Percentiles rank a stretch among this genome's conserved stretches.
phyloP scores from a whole-genome alignment of 2,797 vertebrate genomes.

The Esox lucius region DNA sequence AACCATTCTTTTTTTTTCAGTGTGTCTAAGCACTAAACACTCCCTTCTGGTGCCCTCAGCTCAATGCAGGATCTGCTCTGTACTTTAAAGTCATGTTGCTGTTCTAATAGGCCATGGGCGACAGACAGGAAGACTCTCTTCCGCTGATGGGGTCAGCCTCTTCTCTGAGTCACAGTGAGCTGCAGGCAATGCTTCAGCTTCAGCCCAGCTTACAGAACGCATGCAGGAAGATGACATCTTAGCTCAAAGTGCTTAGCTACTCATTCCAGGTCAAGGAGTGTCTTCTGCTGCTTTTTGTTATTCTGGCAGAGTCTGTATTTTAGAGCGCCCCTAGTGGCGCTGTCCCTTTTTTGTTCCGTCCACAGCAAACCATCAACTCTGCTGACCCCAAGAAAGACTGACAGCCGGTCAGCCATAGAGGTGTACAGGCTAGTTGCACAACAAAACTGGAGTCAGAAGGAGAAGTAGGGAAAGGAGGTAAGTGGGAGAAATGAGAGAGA shows the following conservation, averaged over 20 bases:
- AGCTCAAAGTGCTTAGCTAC: constrained; percentile 43
- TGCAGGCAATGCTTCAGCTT: constrained; percentile 11
- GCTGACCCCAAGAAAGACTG: constrained; percentile 58
- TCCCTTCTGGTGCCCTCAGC: constrained; percentile 36
- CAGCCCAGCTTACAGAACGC: constrained; percentile 46
- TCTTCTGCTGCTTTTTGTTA: constrained; percentile 33
- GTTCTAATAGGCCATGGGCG: constrained; percentile 34
- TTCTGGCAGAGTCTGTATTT: constrained; percentile 16
- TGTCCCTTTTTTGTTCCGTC: constrained; percentile 59
- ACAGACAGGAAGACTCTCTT: constrained; percentile 52
- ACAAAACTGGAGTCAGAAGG: constrained; percentile 71
- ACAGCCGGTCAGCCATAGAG: constrained; percentile 64
- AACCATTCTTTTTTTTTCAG: background rate
- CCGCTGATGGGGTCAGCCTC: constrained; percentile 53
- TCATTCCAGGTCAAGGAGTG: constrained; percentile 46
- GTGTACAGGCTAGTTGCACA: constrained; percentile 69
- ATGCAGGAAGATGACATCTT: constrained; percentile 43
- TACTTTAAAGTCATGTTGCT: constrained; percentile 36
- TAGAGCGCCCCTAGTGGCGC: constrained; percentile 31
- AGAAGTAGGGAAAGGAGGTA: constrained; percentile 42
- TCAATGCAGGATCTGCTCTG: constrained; percentile 31
- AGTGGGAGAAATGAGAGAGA: constrained; percentile 45
- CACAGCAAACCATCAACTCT: constrained; percentile 55
- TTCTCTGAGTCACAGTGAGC: constrained; percentile 32
- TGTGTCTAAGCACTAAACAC: constrained; percentile 52